Evolutionary conservation across 2,888 invertebrate species (phyloP), one percentile per base, ranked within the genome.

Genomic region (Pegoplata infirma): DNA sequence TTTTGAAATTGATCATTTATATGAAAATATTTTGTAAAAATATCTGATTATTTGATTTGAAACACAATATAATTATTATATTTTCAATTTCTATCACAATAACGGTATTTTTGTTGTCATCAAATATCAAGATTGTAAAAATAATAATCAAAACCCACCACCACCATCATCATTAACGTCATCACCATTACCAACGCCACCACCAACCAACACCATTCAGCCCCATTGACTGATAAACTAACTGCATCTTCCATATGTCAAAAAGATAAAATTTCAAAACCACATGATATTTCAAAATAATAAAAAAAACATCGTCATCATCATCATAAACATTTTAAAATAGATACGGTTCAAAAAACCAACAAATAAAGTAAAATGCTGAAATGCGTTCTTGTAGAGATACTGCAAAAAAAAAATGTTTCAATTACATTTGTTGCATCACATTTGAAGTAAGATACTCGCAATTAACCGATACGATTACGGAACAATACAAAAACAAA

Each of bases 201-300:
- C 28, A 53, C 44, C 51, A 63, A n/a, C 56, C 58, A 64, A n/a
- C n/a, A n/a, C n/a, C n/a, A n/a, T n/a, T n/a, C n/a, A n/a, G n/a
- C n/a, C 28, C 25, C 10, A 56, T 21, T 16, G n/a, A 36, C 23
- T 66, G n/a, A n/a, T n/a, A 17, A 44, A n/a, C 36, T 36, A 19
- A 55, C 28, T 28, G 21, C 28, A 64, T 59, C 46, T 61, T n/a
- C n/a, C n/a, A 44, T 58, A 23, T 64, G 66, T 74, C 66, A 55
- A 16, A 73, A n/a, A 75, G 61, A 75, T 75, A 79, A 47, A 53
- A 71, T 79, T 79, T 74, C 74, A 79, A 71, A 79, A 74, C 78
- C 74, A 74, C 74, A 79, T 74, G 68, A 58, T 59, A 75, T 75
- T 79, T 71, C 75, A 75, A 79, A 79, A 75, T 75, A 69, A n/a